phyloP scores from a whole-genome alignment of 2,113 vertebrate species.

The Hemiprocne comata region DNA sequence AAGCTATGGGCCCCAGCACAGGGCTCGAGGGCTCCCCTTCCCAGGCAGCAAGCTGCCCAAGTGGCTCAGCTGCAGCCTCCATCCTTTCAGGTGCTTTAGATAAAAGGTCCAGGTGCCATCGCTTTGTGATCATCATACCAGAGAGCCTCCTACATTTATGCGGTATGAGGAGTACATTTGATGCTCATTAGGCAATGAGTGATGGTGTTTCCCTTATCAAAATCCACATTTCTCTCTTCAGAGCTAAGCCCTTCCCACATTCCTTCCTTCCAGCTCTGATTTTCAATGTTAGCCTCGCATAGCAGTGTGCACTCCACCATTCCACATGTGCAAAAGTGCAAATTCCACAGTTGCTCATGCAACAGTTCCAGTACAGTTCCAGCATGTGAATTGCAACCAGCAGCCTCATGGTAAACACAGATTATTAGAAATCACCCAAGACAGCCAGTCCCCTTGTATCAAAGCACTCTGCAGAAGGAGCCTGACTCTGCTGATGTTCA shows the following conservation, averaged over 20 bases:
- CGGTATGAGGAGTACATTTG: neutral
- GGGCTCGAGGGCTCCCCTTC: neutral
- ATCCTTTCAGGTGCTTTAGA: neutral
- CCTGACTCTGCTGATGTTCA: neutral
- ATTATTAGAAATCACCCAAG: neutral
- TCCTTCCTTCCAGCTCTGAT: neutral
- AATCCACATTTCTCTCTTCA: neutral
- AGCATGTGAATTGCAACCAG: neutral
- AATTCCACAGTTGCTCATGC: neutral
- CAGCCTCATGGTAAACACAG: neutral
- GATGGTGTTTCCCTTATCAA: neutral
- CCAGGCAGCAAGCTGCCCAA: neutral
- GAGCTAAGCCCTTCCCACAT: neutral
- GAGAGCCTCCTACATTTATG: neutral
- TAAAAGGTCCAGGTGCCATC: neutral
- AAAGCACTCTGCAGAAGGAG: neutral
- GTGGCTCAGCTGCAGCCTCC: neutral
- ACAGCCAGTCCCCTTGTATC: neutral
- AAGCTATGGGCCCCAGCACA: neutral
- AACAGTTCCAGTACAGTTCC: neutral
- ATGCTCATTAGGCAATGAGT: neutral
- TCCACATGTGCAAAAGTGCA: neutral
- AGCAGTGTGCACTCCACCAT: neutral
- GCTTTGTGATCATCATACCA: neutral
- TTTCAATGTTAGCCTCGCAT: neutral